Evolutionary conservation across 2,888 invertebrate genomes (phyloP).

Genomic region (Xestia sexstrigata): DNA sequence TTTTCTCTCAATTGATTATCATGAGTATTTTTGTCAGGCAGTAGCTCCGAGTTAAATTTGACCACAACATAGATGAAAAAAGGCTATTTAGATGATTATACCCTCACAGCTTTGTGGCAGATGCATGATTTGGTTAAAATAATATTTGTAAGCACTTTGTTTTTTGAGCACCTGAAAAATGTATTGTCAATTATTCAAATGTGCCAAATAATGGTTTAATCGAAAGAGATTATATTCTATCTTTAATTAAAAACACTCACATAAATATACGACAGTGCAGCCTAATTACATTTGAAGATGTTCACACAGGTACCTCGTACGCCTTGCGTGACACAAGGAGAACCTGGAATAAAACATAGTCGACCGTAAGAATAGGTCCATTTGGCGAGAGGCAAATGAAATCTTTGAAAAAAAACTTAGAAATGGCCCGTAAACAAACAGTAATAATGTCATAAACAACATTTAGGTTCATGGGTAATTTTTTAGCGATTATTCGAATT

Average conservation of each 20-base stretch:
- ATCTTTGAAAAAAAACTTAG: too few species aligned
- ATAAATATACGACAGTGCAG: constrained; percentile 45
- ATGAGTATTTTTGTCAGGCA: too few species aligned
- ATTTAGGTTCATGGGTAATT: too few species aligned
- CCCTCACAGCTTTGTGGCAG: too few species aligned
- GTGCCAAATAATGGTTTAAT: not conserved
- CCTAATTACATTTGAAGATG: constrained; percentile 45
- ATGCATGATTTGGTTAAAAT: too few species aligned
- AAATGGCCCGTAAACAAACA: not conserved
- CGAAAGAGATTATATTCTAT: not conserved
- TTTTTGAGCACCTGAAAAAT: not conserved
- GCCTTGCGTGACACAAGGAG: constrained; percentile 37
- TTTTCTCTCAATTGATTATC: too few species aligned
- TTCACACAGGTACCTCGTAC: constrained; percentile 40
- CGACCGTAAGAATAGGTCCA: not conserved
- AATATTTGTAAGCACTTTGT: not conserved
- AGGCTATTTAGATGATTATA: too few species aligned
- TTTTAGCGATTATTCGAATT: not conserved
- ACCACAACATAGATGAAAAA: too few species aligned
- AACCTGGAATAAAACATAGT: constrained; percentile 30
- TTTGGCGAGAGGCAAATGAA: not conserved
- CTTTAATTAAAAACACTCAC: constrained; percentile 30
- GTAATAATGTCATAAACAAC: not conserved
- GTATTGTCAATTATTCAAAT: not conserved
- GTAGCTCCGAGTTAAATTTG: too few species aligned